Conservation (phyloP, 1,140 invertebrate genomes). For the Penaeus japonicus region DNA sequence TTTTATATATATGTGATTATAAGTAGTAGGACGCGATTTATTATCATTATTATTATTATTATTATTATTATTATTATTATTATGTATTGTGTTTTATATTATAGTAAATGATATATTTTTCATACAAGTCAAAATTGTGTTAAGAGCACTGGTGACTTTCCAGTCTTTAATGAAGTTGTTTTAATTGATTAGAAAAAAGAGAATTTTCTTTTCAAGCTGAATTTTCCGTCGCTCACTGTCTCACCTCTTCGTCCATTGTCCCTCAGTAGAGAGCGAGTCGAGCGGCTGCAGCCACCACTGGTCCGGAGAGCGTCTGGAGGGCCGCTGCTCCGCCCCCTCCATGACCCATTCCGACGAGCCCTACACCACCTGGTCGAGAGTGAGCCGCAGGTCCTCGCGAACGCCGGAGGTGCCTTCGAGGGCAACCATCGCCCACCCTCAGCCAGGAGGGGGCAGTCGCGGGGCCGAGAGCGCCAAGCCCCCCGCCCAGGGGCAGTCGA, state of each 20-base stretch:
- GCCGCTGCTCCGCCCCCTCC: slow-evolving; percentile 43
- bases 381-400: slow-evolving; percentile 54
- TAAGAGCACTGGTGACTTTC: no score
- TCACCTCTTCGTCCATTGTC: background rate
- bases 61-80: no score
- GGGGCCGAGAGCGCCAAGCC: slow-evolving; percentile 26
- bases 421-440: slow-evolving; percentile 26
- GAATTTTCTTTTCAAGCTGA: no score
- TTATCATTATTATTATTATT: no score
- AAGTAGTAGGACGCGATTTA: no score
- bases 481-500: slow-evolving; percentile 44
- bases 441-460: slow-evolving; percentile 8
- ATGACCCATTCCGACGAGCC: slow-evolving; percentile 59
- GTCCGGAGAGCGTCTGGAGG: slow-evolving; percentile 57
- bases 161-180: no score
- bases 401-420: slow-evolving; percentile 58
- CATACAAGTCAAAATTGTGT: no score
- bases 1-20: no score
- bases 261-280: slow-evolving; percentile 47
- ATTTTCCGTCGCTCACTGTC: no score
- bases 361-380: slow-evolving; percentile 60
- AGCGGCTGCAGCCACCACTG: slow-evolving; percentile 57
- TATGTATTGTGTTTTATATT: no score
- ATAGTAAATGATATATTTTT: no score
- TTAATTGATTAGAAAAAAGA: no score